These are phyloP conservation scores for Helogale parvula DNA, from an alignment of 2,113 vertebrate genomes.

Conservation along the genomic window DNA sequence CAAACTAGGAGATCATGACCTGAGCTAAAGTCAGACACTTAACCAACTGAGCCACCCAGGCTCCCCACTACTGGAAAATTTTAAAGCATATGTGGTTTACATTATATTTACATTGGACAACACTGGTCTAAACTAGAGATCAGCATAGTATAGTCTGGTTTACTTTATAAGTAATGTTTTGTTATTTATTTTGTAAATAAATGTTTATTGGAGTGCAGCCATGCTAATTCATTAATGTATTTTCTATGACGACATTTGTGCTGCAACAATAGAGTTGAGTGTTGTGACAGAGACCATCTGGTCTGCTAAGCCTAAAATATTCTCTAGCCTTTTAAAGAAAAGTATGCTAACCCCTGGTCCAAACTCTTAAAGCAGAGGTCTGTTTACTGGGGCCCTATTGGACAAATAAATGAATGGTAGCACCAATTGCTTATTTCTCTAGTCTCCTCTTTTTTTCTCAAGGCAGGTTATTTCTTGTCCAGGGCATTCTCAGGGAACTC, in stretches of 20 bases:
- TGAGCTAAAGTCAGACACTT: too few species aligned
- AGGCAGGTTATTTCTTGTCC: not conserved
- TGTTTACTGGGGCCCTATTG: not conserved
- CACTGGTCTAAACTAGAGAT: not conserved
- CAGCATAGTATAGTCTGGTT: not conserved
- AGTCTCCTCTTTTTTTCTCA: not conserved
- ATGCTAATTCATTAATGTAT: slow-evolving; percentile 11
- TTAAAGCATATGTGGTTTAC: not conserved
- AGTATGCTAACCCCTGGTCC: not conserved
- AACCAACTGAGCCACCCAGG: too few species aligned
- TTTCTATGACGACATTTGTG: not conserved
- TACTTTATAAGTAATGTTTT: slow-evolving; percentile 22
- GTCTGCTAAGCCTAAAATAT: not conserved
- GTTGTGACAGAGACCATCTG: not conserved
- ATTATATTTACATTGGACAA: slow-evolving; percentile 12
- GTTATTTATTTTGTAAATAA: slow-evolving; percentile 55
- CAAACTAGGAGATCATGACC: too few species aligned
- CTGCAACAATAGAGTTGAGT: not conserved
- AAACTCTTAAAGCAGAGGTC: not conserved
- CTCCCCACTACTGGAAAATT: not conserved
- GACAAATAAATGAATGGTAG: slow-evolving; percentile 11
- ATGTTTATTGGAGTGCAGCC: not conserved
- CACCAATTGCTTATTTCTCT: not conserved
- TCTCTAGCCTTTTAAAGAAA: slow-evolving; percentile 17
- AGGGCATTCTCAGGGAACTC: not conserved